These are phyloP conservation scores for Phoxinus dragarum DNA, from an alignment of 2,797 vertebrate species.

Conservation along the genomic window DNA sequence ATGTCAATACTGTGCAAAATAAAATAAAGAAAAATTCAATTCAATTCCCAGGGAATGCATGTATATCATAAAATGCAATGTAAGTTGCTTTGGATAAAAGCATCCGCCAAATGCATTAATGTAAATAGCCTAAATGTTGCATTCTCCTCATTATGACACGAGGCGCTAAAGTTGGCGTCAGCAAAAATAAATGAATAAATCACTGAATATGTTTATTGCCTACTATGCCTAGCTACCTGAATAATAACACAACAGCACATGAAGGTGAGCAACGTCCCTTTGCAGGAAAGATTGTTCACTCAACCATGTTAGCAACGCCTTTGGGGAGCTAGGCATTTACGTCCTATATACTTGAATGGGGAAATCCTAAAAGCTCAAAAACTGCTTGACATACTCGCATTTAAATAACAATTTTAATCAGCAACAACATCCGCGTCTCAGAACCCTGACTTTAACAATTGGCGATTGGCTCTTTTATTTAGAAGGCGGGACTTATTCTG, in stretches of 20 bases:
- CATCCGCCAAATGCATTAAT: background rate
- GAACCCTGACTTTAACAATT: background rate
- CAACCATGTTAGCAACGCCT: background rate
- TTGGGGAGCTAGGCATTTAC: background rate
- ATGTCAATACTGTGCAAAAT: background rate
- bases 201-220: background rate
- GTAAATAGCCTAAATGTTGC: background rate
- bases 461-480: background rate
- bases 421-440: background rate
- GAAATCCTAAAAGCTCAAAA: background rate
- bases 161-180: background rate
- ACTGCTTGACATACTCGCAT: background rate
- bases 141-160: background rate
- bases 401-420: background rate
- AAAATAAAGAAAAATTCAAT: background rate
- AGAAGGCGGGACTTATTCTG: background rate
- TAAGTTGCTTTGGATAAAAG: background rate
- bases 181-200: background rate
- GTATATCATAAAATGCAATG: background rate
- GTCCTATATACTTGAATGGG: background rate
- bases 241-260: background rate
- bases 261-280: background rate
- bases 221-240: background rate
- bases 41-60: background rate
- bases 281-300: background rate